Evolutionary conservation across 2,113 vertebrate species (phyloP).

Genomic region (Pedetes capensis): DNA sequence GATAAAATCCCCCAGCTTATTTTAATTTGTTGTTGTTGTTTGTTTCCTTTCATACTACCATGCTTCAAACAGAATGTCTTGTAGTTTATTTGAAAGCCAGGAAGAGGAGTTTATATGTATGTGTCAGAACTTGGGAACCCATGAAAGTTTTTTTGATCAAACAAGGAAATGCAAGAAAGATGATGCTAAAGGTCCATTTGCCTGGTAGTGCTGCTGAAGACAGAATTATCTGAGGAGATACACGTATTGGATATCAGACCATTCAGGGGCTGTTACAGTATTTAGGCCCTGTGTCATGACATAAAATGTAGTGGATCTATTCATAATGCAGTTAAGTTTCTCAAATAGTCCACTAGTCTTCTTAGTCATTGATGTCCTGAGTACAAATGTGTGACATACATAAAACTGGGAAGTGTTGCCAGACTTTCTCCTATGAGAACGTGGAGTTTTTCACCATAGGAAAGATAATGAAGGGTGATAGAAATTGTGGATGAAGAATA

Average conservation of each 20-base stretch:
- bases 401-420: not conserved
- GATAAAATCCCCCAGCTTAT: not conserved
- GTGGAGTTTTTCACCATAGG: not conserved
- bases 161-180: not conserved
- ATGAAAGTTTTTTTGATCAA: not conserved
- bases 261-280: accelerated
- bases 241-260: accelerated
- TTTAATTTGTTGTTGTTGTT: conserved; percentile 22
- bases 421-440: not conserved
- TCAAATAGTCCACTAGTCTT: not conserved
- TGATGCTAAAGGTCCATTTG: not conserved
- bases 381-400: not conserved
- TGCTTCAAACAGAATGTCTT: not conserved
- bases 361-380: not conserved
- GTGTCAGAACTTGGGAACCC: not conserved
- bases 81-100: not conserved
- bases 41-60: conserved; percentile 18
- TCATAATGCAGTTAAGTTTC: not conserved
- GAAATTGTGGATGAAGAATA: not conserved
- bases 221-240: not conserved
- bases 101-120: not conserved
- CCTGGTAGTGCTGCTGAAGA: not conserved
- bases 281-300: not conserved
- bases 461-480: not conserved
- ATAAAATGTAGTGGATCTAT: not conserved